Conservation (phyloP, 2,888 invertebrate genomes). For the Coleophora deauratella region DNA sequence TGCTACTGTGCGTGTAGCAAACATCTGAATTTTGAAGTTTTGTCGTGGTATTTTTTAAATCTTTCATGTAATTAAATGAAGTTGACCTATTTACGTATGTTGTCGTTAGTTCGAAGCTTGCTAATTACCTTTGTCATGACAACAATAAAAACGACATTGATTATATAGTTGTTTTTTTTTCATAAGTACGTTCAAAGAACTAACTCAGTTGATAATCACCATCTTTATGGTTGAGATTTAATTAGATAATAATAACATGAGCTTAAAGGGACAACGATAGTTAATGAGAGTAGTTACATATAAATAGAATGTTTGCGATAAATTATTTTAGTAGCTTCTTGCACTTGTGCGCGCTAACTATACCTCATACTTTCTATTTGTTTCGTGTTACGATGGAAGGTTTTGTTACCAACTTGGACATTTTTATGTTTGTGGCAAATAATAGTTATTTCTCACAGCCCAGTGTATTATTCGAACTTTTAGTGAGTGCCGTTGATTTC, state of each 20-base stretch:
- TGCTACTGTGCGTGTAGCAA: no score
- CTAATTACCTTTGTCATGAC: not conserved
- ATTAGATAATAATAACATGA: no score
- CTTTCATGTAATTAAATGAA: no score
- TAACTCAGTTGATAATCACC: no score
- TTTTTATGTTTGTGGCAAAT: not conserved
- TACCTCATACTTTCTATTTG: not conserved
- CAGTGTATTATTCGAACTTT: not conserved
- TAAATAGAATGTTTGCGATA: not conserved
- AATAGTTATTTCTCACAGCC: not conserved
- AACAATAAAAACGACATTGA: not conserved
- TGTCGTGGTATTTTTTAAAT: no score
- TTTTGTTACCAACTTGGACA: not conserved
- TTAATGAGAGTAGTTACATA: not conserved
- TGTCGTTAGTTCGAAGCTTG: not conserved
- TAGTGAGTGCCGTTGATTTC: slow-evolving; percentile 3
- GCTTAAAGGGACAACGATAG: not conserved
- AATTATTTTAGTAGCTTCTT: not conserved
- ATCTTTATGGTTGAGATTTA: no score
- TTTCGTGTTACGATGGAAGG: not conserved
- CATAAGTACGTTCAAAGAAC: no score
- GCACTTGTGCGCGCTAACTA: not conserved
- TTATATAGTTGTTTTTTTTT: not conserved
- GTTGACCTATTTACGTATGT: no score
- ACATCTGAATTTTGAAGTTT: no score